A percentile compares a stretch with the other conserved stretches of the same genome.
phyloP scores from a whole-genome alignment of 64 coral and sea anemone species.

The Anthopleura sola region DNA sequence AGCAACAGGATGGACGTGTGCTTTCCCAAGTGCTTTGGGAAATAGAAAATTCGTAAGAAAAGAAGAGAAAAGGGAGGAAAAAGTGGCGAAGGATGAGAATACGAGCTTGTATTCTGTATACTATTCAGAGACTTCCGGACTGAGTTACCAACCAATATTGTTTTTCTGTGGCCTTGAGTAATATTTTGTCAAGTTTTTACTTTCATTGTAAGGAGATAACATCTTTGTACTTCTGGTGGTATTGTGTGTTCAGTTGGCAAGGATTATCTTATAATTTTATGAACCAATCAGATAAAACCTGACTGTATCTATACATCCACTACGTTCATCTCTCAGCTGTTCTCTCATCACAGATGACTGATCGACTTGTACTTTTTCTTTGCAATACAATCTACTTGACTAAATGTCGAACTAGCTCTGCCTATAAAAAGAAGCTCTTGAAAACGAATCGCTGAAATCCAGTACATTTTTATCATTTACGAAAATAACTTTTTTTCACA shows the following conservation, averaged over 20 bases:
- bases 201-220: background rate
- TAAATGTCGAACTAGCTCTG: too few species aligned
- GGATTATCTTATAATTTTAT: background rate
- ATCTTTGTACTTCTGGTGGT: background rate
- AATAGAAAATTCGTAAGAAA: background rate
- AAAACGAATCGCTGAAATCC: too few species aligned
- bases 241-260: background rate
- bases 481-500: too few species aligned
- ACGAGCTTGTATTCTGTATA: background rate
- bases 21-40: background rate
- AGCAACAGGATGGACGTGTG: background rate
- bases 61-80: background rate
- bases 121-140: background rate
- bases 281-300: background rate
- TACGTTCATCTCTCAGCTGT: background rate
- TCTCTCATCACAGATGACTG: too few species aligned
- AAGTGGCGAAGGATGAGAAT: background rate
- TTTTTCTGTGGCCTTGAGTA: background rate
- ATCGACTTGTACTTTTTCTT: too few species aligned
- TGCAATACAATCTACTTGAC: too few species aligned
- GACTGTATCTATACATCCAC: background rate
- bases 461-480: too few species aligned
- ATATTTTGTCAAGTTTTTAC: background rate
- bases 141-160: background rate
- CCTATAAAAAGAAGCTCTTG: too few species aligned